A percentile compares a stretch with the other conserved stretches of the same genome.
Evolutionary conservation across 2,113 vertebrate genomes (phyloP).

Genomic region (Aspiorhynchus laticeps): DNA sequence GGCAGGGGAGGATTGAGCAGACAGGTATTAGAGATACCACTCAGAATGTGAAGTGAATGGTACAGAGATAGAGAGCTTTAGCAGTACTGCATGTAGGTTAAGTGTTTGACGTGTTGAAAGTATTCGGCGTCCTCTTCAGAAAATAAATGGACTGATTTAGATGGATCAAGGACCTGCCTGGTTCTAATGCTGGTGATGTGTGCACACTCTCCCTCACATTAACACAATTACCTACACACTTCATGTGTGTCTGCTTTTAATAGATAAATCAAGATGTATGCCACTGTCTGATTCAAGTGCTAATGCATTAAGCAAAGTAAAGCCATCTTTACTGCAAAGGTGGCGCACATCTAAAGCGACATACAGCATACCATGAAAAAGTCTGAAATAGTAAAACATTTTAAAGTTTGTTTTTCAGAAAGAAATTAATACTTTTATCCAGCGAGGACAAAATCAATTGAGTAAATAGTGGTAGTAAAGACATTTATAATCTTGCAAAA

Average conservation of each 20-base stretch:
- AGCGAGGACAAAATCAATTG: background rate
- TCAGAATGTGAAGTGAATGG: slow-evolving; percentile 18
- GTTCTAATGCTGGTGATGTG: background rate
- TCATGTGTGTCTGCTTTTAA: slow-evolving; percentile 19
- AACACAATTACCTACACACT: slow-evolving; percentile 12
- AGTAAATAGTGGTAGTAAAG: background rate
- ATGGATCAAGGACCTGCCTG: background rate
- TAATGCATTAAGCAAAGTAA: background rate
- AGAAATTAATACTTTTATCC: background rate
- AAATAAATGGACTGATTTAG: background rate
- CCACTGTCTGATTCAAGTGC: background rate
- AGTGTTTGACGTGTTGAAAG: background rate
- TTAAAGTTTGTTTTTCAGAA: background rate
- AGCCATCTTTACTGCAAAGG: background rate
- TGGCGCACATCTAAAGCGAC: background rate
- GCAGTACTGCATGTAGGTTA: background rate
- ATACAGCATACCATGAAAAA: too few relatives aligned
- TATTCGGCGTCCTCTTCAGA: background rate
- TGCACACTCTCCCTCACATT: slow-evolving; percentile 6
- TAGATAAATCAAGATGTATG: background rate
- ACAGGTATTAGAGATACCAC: slow-evolving; percentile 45
- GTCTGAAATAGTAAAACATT: too few relatives aligned
- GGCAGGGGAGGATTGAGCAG: slow-evolving; percentile 58
- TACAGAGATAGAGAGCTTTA: background rate
- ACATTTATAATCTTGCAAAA: background rate